Evolutionary conservation across 2,113 vertebrate species (phyloP).

Genomic region (Phylloscopus whistleri): DNA sequence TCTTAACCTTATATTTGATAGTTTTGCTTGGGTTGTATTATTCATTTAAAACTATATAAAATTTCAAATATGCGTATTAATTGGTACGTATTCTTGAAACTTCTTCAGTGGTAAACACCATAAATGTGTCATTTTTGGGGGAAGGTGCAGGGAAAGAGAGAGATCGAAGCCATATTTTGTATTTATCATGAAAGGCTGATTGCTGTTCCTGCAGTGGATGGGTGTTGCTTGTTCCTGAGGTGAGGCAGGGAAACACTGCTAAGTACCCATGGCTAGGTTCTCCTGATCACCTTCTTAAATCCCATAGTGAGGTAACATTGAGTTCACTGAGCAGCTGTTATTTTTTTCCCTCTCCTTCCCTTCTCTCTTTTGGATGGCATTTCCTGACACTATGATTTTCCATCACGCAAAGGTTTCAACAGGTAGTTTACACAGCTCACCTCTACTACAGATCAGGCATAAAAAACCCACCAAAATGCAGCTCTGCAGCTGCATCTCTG

Average conservation of each 20-base stretch:
- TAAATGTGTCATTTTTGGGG: neutral
- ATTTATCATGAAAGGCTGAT: neutral
- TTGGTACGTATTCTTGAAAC: neutral
- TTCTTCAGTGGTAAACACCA: neutral
- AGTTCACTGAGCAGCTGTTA: neutral
- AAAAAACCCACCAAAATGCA: neutral
- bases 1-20: neutral
- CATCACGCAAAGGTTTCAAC: neutral
- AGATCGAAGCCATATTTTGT: neutral
- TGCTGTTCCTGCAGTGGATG: accelerated
- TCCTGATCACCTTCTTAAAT: neutral
- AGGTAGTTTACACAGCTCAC: neutral
- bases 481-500: neutral
- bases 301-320: neutral
- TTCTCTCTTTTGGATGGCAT: neutral
- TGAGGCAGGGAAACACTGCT: neutral
- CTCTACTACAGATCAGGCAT: neutral
- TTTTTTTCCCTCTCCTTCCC: neutral
- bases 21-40: neutral
- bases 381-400: neutral
- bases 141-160: neutral
- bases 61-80: neutral
- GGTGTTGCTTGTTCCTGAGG: neutral
- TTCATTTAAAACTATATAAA: neutral
- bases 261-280: neutral